Evolutionary conservation across 2,888 invertebrate species (phyloP).

Genomic region (Branchipolynoe longqiensis): DNA sequence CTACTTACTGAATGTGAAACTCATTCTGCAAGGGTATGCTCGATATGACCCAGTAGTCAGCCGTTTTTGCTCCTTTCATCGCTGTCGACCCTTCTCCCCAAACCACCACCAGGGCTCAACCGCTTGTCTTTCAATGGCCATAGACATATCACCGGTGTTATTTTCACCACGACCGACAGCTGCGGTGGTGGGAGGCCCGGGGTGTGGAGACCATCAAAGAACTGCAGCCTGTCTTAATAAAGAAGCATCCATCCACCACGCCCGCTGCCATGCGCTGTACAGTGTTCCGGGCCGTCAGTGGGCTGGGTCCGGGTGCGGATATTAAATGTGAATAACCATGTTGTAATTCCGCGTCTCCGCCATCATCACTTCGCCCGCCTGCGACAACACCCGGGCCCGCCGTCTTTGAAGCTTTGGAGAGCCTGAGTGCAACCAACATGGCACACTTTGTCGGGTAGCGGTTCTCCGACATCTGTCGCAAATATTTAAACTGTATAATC

Average conservation of each 20-base stretch:
- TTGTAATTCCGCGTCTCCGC: conserved; percentile 23
- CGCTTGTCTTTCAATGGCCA: conserved; percentile 2
- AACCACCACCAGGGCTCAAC: too few relatives aligned
- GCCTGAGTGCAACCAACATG: conserved; percentile 6
- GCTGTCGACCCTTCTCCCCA: too few relatives aligned
- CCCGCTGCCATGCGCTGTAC: neutral
- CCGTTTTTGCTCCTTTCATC: too few relatives aligned
- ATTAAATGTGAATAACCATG: conserved; percentile 37
- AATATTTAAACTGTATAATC: too few relatives aligned
- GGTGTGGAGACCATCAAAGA: conserved; percentile 15
- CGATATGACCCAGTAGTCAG: too few relatives aligned
- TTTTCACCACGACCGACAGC: neutral
- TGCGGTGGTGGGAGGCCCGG: too few relatives aligned
- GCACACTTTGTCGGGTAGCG: too few relatives aligned
- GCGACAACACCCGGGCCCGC: neutral
- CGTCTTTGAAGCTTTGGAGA: neutral
- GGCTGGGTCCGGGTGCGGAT: neutral
- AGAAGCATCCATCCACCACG: conserved; percentile 5
- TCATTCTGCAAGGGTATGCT: too few relatives aligned
- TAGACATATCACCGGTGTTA: neutral
- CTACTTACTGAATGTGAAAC: too few relatives aligned
- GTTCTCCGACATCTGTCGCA: too few relatives aligned
- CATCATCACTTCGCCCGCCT: neutral
- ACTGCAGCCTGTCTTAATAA: neutral
- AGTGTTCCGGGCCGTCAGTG: too few relatives aligned